Evolutionary conservation across 1,140 invertebrate genomes (phyloP).

Genomic region (Bombus cullumanus): DNA sequence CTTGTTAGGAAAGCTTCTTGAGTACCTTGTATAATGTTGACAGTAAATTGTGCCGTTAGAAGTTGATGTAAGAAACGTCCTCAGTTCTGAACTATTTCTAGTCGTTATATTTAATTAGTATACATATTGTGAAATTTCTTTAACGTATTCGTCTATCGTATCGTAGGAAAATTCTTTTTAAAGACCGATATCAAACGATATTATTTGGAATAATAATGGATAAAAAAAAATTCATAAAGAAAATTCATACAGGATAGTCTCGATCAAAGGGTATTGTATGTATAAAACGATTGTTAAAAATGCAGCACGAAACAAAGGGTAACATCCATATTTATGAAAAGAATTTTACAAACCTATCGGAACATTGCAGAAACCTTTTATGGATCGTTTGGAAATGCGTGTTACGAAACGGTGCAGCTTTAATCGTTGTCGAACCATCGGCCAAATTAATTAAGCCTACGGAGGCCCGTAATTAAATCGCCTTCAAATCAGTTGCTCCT

Average conservation of each 20-base stretch:
- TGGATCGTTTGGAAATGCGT: neutral
- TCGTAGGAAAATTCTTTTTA: neutral
- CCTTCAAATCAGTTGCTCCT: conserved; percentile 69
- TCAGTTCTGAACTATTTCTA: neutral
- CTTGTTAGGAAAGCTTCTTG: conserved; percentile 11
- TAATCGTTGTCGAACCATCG: conserved; percentile 74
- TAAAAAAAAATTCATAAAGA: neutral
- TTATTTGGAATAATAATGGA: neutral
- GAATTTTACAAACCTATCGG: neutral
- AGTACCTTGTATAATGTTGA: neutral
- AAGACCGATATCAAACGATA: neutral
- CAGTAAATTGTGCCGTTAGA: conserved; percentile 17
- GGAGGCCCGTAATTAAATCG: conserved; percentile 75
- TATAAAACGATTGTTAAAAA: neutral
- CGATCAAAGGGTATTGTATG: neutral
- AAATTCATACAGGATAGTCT: neutral
- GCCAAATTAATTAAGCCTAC: conserved; percentile 76
- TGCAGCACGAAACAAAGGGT: neutral
- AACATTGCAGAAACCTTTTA: conserved; percentile 3
- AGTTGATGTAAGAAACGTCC: neutral
- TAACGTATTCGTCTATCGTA: neutral
- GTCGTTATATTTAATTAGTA: neutral
- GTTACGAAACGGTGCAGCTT: conserved; percentile 40
- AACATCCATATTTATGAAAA: conserved; percentile 13
- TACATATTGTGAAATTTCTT: neutral